A percentile compares a stretch with the other conserved stretches of the same genome.
Evolutionary conservation across 2,797 vertebrate species (phyloP).

Genomic region (Sylvia borin): DNA sequence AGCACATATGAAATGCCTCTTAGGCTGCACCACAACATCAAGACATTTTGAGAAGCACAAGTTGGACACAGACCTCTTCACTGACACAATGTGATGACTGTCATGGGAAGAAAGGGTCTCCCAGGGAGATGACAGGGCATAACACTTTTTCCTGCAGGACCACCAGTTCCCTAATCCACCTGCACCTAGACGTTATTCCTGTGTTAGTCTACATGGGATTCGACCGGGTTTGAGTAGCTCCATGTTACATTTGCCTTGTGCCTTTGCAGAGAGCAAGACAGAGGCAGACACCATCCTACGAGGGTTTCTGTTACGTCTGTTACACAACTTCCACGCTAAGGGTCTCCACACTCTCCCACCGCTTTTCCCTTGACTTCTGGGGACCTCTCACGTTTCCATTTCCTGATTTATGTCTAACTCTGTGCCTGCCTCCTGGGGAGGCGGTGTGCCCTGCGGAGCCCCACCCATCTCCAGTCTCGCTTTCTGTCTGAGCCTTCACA

Average conservation of each 20-base stretch:
- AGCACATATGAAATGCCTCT: background rate
- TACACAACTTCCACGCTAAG: rapidly evolving
- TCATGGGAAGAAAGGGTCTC: background rate
- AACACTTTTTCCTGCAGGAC: background rate
- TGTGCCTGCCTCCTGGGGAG: background rate
- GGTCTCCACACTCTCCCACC: background rate
- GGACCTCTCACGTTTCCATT: background rate
- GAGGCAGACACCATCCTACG: background rate
- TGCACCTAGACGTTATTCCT: background rate
- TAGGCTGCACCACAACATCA: background rate
- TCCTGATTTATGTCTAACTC: background rate
- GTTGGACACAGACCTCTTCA: background rate
- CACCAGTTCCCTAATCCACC: background rate
- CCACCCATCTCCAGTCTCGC: background rate
- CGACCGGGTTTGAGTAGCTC: background rate
- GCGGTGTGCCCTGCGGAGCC: background rate
- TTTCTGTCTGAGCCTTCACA: background rate
- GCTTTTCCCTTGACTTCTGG: background rate
- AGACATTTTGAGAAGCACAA: background rate
- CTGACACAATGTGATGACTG: rapidly evolving
- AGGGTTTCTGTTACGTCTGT: background rate
- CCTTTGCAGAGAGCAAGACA: background rate
- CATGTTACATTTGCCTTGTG: rapidly evolving
- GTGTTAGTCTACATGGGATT: background rate
- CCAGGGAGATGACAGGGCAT: background rate